Evolutionary conservation across 2,113 vertebrate genomes (phyloP).

Genomic region (Ondatra zibethicus): DNA sequence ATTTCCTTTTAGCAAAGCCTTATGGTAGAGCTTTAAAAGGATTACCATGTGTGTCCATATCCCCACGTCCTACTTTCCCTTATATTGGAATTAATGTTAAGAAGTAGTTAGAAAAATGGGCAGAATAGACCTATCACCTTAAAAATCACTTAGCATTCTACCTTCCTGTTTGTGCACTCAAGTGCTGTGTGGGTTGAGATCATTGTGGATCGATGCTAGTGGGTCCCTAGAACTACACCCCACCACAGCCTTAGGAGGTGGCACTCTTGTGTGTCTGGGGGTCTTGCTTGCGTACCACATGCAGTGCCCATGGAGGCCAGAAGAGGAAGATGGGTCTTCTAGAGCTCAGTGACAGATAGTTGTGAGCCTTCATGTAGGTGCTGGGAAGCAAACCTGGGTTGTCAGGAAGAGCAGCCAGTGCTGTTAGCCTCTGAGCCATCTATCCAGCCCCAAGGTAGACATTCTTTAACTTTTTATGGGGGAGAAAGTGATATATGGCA

Average conservation of each 20-base stretch:
- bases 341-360: too few species aligned
- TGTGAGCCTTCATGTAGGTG: not conserved
- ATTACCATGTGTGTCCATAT: not conserved
- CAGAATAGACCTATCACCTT: not conserved
- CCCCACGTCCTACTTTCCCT: not conserved
- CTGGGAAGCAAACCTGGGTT: not conserved
- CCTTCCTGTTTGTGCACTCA: not conserved
- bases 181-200: not conserved
- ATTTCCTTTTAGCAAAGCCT: not conserved
- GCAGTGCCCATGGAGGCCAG: not conserved
- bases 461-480: not conserved
- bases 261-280: not conserved
- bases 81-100: not conserved
- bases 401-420: not conserved
- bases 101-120: not conserved
- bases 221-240: not conserved
- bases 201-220: not conserved
- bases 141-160: not conserved
- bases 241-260: not conserved
- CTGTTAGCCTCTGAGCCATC: not conserved
- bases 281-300: too few species aligned
- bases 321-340: not conserved
- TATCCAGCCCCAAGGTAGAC: not conserved
- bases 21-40: not conserved
- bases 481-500: not conserved